phyloP scores from a whole-genome alignment of 2,113 vertebrate species.

The Baryphthengus martii region DNA sequence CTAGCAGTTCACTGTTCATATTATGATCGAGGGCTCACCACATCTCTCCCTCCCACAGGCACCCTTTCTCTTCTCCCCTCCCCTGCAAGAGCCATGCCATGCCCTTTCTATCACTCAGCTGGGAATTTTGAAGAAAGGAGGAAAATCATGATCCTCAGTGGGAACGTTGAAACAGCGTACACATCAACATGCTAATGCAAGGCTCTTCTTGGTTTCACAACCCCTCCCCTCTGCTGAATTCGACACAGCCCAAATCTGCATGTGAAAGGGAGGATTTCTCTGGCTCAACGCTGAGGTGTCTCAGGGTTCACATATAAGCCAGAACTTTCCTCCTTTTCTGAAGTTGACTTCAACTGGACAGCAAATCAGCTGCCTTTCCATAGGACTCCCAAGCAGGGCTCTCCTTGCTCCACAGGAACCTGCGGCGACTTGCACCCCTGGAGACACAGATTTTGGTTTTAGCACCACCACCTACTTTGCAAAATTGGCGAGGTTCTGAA shows the following conservation, averaged over 20 bases:
- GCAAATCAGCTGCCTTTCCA: background rate
- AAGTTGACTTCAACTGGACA: background rate
- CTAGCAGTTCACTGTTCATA: background rate
- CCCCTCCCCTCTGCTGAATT: background rate
- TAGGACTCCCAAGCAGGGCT: background rate
- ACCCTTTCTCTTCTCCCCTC: background rate
- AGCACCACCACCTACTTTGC: conserved; percentile 81
- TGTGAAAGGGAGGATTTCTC: background rate
- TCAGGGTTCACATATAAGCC: background rate
- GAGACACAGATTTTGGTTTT: background rate
- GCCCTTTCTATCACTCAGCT: background rate
- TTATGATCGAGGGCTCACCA: background rate
- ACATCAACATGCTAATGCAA: background rate
- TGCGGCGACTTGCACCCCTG: background rate
- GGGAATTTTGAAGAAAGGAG: background rate
- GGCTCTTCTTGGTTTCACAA: background rate
- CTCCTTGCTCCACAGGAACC: background rate
- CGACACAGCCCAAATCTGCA: background rate
- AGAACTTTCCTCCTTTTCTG: background rate
- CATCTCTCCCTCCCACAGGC: background rate
- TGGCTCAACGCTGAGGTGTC: background rate
- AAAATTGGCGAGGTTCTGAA: conserved; percentile 98
- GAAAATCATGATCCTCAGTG: background rate
- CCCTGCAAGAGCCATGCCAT: background rate
- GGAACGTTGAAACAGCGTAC: background rate